Percentiles rank a stretch among this genome's conserved stretches.
Conservation (phyloP, 2,888 invertebrate genomes). For the Mycogona germanica region DNA sequence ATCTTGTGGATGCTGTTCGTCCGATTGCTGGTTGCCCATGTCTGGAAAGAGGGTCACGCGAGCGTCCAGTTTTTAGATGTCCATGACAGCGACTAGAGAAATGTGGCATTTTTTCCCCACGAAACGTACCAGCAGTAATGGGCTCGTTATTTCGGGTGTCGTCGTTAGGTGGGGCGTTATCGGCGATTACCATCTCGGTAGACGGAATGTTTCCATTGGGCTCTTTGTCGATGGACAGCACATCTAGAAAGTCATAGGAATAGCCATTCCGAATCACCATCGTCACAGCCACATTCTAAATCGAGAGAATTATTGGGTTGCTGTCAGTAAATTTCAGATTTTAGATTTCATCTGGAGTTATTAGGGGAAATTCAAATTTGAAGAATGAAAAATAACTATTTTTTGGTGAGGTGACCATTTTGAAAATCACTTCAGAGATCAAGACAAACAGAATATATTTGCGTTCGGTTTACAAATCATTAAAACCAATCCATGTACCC, state of each 20-base stretch:
- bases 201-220: conserved; percentile 80
- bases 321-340: background rate
- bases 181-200: background rate
- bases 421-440: background rate
- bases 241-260: conserved; percentile 86
- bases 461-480: no score
- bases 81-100: background rate
- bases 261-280: conserved; percentile 86
- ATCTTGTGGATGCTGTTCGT: no score
- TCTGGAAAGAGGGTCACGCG: no score
- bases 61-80: background rate
- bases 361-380: no score
- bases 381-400: no score
- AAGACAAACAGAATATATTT: background rate
- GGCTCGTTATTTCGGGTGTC: background rate
- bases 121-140: background rate
- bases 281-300: conserved; percentile 58
- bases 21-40: background rate
- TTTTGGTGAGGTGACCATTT: no score
- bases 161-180: no score
- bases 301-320: background rate
- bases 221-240: conserved; percentile 43
- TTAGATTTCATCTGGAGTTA: background rate
- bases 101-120: background rate
- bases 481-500: no score